phyloP scores from a whole-genome alignment of 2,888 invertebrate genomes.

The Philaethria dido region DNA sequence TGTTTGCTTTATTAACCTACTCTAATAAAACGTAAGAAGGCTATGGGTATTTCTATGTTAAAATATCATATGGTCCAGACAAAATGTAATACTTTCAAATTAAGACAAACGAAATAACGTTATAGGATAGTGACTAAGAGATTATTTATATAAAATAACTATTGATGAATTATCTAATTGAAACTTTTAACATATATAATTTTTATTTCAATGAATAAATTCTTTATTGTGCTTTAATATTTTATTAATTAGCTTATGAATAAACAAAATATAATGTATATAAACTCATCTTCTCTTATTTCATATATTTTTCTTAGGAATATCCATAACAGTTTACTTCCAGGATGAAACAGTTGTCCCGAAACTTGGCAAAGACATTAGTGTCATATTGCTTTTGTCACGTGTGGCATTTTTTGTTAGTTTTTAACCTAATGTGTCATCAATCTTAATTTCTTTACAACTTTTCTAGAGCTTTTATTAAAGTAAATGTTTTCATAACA shows the following conservation, averaged over 20 bases:
- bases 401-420: conserved; percentile 67
- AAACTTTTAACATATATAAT: no score
- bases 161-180: no score
- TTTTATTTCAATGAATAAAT: no score
- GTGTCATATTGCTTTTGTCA: conserved; percentile 66
- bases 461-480: conserved; percentile 45
- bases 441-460: conserved; percentile 74
- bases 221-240: neutral
- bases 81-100: neutral
- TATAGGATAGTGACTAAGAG: no score
- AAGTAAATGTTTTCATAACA: neutral
- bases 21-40: conserved; percentile 48
- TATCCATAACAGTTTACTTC: conserved; percentile 45
- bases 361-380: conserved; percentile 59
- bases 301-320: conserved; percentile 1
- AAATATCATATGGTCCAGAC: neutral
- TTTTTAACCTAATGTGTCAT: conserved; percentile 62
- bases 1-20: conserved; percentile 55
- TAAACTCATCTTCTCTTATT: no score
- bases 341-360: conserved; percentile 42
- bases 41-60: conserved; percentile 47
- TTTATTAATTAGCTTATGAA: neutral
- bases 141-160: no score
- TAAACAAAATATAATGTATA: no score
- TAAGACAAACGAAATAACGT: no score